phyloP scores from a whole-genome alignment of 2,113 vertebrate species.

The Salvelinus fontinalis region DNA sequence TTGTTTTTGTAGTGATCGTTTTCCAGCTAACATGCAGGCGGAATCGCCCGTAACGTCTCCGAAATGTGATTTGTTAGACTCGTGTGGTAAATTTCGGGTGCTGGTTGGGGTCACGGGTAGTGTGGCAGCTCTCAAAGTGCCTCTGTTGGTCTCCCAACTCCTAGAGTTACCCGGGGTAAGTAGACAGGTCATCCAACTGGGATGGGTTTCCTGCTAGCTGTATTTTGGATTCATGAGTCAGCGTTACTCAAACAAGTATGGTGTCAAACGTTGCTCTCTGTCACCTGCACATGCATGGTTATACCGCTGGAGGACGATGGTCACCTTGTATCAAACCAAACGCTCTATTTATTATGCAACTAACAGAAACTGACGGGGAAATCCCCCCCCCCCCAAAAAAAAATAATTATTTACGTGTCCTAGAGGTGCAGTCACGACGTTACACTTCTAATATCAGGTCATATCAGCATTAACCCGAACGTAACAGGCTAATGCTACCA shows the following conservation, averaged over 20 bases:
- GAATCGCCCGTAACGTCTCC: not conserved
- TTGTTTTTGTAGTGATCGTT: not conserved
- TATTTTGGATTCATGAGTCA: not conserved
- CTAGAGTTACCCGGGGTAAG: conserved; percentile 84
- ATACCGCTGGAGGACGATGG: not conserved
- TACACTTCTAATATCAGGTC: too few species aligned
- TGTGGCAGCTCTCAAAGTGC: conserved; percentile 89
- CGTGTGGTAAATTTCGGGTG: conserved; percentile 54
- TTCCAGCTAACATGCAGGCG: conserved; percentile 51
- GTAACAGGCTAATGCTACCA: too few species aligned
- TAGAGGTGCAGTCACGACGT: too few species aligned
- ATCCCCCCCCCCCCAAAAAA: too few species aligned
- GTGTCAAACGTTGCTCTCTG: not conserved
- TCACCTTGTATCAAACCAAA: too few species aligned
- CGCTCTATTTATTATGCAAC: too few species aligned
- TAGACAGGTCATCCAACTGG: not conserved
- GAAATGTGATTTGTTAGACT: conserved; percentile 35
- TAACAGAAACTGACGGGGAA: too few species aligned
- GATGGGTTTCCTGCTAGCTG: not conserved
- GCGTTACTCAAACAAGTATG: too few species aligned
- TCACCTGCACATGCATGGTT: not conserved
- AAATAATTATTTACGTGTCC: too few species aligned
- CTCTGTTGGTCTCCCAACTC: conserved; percentile 77
- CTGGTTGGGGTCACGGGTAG: conserved; percentile 92
- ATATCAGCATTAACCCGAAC: too few species aligned